Evolutionary conservation across 2,797 vertebrate genomes (phyloP), one percentile per base, ranked within the genome.

Genomic region (Leuciscus waleckii): DNA sequence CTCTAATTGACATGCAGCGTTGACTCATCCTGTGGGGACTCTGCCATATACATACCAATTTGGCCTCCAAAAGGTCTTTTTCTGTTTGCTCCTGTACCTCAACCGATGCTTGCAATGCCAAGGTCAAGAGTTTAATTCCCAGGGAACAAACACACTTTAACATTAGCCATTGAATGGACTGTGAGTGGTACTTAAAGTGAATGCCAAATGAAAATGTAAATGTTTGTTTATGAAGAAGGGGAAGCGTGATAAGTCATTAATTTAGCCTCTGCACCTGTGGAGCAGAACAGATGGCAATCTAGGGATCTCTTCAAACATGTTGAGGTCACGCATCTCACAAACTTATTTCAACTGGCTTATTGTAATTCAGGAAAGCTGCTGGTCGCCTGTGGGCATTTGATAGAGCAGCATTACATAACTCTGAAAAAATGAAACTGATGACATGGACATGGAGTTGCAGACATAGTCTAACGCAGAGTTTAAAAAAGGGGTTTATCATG

Each of bases 1-100:
- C 70, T 89, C 88, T 87, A 85, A 88, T 83, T 88, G 77, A 68
- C 81, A n/a, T 51, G 81, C 83, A 67, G 71, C 35, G 3, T 39
- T 74, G 85, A 70, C 84, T 79, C 79, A 82, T 65, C 58, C 76
- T 81, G 84, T 82, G 43, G 65, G 49, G 65, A 69, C 41, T 79
- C 69, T 82, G 65, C 63, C 7, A 43, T 68, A 82, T 74, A 87
- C 85, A 32, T 83, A 54, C 61, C 84, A 51, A 29, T 86, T 86
- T 82, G 76, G 65, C 78, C 82, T 84, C 76, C 41, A 83, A 67
- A 39, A 39, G 74, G 73, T 65, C 35, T 61, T 51, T 75, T 23
- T 65, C 29, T 63, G 29, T 74, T 65, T 65, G 63, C 29, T 65
- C 29, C 14, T 65, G 26, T 17, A 65, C 14, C 63, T 61, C 37